These are phyloP conservation scores for Lagodon rhomboides DNA, from an alignment of 2,797 vertebrate genomes.

Conservation along the genomic window DNA sequence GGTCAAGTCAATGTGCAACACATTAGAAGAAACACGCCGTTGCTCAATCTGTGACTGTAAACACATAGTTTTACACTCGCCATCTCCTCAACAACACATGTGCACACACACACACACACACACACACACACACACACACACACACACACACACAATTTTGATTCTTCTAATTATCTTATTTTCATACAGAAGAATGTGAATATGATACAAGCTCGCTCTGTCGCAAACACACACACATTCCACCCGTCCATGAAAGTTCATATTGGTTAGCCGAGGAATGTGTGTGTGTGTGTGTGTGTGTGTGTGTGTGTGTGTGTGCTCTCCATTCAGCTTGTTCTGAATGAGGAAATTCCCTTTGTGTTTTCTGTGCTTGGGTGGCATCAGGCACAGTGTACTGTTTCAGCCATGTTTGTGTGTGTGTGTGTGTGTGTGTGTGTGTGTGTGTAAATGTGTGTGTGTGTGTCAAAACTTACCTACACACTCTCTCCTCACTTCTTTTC, in stretches of 20 bases:
- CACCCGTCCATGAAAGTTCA: constrained; percentile 13
- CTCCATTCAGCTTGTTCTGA: constrained; percentile 46
- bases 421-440: constrained; percentile 10
- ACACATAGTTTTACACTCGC: constrained; percentile 38
- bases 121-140: background rate
- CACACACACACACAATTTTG: background rate
- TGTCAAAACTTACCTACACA: background rate
- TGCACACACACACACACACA: constrained; percentile 6
- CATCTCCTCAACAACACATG: constrained; percentile 16
- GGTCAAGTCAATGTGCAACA: constrained; percentile 36
- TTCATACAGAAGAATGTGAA: constrained; percentile 42
- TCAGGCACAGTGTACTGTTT: constrained; percentile 26
- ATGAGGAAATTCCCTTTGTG: constrained; percentile 60
- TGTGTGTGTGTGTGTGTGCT: constrained; percentile 12
- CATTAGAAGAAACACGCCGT: constrained; percentile 44
- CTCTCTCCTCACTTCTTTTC: background rate
- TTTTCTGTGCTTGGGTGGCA: constrained; percentile 56
- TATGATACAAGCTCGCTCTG: constrained; percentile 11
- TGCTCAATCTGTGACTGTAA: constrained; percentile 47
- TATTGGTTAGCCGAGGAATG: constrained; percentile 47
- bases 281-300: constrained; percentile 18
- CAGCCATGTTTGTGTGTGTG: background rate
- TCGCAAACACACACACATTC: constrained; percentile 21
- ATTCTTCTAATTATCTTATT: constrained; percentile 36
- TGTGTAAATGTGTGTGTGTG: background rate